Base-by-base conservation (phyloP, 2,888 invertebrate genomes). In the Mylabris sibirica region DNA sequence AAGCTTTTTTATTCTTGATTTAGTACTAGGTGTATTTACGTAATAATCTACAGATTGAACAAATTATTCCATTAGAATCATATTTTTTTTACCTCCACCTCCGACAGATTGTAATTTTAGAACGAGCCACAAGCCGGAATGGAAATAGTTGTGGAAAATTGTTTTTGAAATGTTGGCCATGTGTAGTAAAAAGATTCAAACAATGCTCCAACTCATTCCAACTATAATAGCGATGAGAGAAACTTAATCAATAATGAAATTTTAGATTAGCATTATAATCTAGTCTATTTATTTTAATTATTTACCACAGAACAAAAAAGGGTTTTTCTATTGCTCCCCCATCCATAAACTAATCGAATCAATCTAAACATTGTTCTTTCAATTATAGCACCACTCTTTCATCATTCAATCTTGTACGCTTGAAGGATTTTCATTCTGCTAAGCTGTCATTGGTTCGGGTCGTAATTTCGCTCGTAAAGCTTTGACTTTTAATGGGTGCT, bases 401-500 rank as follows among this genome's bases (percentile, higher is more conserved):
- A 59, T 57, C 65, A 49, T 69, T 69, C 67, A 67, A 68, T 68
- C 66, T 68, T 63, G 57, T 66, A 68, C 66, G 66, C 68, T 71
- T 68, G 64, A 66, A 66, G 60, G 71, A 67, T 64, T 71, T 71
- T 64, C 64, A 59, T 30, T 30, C 0, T 68, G 60, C 66, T 68
- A 61, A 68, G 64, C 68, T 71, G 71, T 71, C 71, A 68, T 68
- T 71, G 68, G 68, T 65, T 63, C 49, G 49, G 66, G 59, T 66
- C 68, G 71, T 71, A 66, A 71, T 71, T 71, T 68, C 49, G 20
- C 64, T 68, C 63, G 64, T 64, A 68, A 71, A 71, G 71, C 71
- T 66, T 60, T 66, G 71, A 66, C 67, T 67, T 67, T 65, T 67
- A 70, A 70, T 70, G 67, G 67, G 60, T 67, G 63, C 26, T 2